Evolutionary conservation across 2,113 vertebrate genomes (phyloP).

Genomic region (Noturus placidus): DNA sequence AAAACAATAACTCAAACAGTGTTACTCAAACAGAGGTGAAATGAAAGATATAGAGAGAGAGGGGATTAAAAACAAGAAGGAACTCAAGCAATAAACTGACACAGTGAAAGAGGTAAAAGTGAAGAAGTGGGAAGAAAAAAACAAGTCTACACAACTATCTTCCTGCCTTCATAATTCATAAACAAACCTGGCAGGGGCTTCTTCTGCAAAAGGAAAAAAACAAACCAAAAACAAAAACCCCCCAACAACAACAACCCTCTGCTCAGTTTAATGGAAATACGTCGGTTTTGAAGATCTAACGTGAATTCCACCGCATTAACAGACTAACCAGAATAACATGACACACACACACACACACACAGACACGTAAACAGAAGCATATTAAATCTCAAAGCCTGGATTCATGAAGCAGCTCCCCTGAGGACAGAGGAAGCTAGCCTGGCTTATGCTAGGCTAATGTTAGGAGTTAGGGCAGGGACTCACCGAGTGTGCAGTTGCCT

Average conservation of each 20-base stretch:
- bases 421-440: background rate
- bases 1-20: background rate
- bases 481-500: conserved; percentile 76
- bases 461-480: conserved; percentile 53
- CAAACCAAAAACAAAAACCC: background rate
- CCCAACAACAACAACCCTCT: background rate
- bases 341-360: conserved; percentile 32
- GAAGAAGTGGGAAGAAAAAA: background rate
- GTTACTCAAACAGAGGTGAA: too few relatives aligned
- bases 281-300: background rate
- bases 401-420: conserved; percentile 7
- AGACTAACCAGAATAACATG: conserved; percentile 5
- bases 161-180: conserved; percentile 31
- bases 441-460: conserved; percentile 32
- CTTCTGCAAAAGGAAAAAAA: background rate
- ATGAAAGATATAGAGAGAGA: background rate
- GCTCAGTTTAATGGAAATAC: conserved; percentile 34
- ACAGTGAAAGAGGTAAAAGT: background rate
- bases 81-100: background rate
- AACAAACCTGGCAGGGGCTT: background rate
- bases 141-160: background rate
- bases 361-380: conserved; percentile 14
- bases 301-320: background rate
- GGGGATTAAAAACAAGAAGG: background rate
- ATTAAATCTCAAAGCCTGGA: conserved; percentile 23